phyloP scores from a whole-genome alignment of 2,888 invertebrate species.

The Hydrotaea cyrtoneurina region DNA sequence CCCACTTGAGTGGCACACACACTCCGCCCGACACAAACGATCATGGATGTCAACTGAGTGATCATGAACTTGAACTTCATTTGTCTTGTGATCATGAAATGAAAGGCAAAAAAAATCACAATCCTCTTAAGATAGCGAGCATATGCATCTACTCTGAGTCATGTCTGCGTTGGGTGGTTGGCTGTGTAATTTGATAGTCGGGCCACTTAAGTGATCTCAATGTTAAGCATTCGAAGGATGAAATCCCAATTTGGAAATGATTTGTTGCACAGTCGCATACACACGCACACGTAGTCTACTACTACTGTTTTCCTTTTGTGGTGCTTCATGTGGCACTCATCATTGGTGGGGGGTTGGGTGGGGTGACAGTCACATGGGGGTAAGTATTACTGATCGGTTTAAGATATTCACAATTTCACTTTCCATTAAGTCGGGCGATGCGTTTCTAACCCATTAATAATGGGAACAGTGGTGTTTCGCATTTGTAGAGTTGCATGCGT shows the following conservation, averaged over 20 bases:
- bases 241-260: slow-evolving; percentile 16
- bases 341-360: slow-evolving; percentile 35
- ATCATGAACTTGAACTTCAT: slow-evolving; percentile 63
- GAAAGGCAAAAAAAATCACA: slow-evolving; percentile 29
- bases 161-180: slow-evolving; percentile 31
- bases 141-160: slow-evolving; percentile 14
- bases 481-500: not conserved
- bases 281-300: slow-evolving; percentile 21
- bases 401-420: slow-evolving; percentile 61
- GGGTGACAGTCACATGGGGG: no score
- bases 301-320: slow-evolving; percentile 26
- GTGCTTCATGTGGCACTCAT: not conserved
- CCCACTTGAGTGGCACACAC: not conserved
- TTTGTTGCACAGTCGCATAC: slow-evolving; percentile 24
- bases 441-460: slow-evolving; percentile 44
- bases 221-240: not conserved
- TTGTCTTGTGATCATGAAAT: slow-evolving; percentile 39
- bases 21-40: not conserved
- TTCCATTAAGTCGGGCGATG: slow-evolving; percentile 49
- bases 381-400: slow-evolving; percentile 10
- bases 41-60: slow-evolving; percentile 21
- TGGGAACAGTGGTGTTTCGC: not conserved
- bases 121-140: slow-evolving; percentile 56
- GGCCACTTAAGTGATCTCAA: slow-evolving; percentile 57
- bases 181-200: slow-evolving; percentile 57